Evolutionary conservation across 2,113 vertebrate genomes (phyloP).

Genomic region (Sinocyclocheilus maitianheensis): DNA sequence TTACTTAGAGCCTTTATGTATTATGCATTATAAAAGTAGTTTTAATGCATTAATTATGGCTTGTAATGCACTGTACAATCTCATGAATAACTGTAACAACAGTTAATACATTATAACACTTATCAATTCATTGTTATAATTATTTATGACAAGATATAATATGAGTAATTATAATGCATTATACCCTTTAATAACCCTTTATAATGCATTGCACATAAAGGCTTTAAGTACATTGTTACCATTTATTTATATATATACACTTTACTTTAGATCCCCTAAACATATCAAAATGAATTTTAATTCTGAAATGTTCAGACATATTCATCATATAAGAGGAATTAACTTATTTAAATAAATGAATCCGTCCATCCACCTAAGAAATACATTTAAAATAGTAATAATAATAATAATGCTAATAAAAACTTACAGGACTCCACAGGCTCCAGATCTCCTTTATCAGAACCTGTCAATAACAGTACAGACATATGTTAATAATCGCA

Average conservation of each 20-base stretch:
- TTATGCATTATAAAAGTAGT: no score
- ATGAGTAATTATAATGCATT: no score
- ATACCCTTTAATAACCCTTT: no score
- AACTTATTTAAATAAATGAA: background rate
- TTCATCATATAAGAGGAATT: background rate
- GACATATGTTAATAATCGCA: background rate
- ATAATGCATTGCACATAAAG: no score
- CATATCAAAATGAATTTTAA: background rate
- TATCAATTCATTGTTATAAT: no score
- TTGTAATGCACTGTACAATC: no score
- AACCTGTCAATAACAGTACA: conserved; percentile 73
- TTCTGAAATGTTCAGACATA: background rate
- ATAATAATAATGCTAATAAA: background rate
- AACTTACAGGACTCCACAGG: conserved; percentile 92
- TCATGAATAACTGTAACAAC: no score
- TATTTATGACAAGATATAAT: no score
- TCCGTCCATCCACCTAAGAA: background rate
- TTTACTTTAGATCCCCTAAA: background rate
- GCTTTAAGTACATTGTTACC: background rate
- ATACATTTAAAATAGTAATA: background rate
- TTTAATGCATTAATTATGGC: no score
- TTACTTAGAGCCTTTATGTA: no score
- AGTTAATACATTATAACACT: no score
- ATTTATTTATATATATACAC: background rate
- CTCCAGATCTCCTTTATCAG: conserved; percentile 94